Base-by-base conservation (phyloP, 2,888 invertebrate genomes). In the Cantharis flavilabris region DNA sequence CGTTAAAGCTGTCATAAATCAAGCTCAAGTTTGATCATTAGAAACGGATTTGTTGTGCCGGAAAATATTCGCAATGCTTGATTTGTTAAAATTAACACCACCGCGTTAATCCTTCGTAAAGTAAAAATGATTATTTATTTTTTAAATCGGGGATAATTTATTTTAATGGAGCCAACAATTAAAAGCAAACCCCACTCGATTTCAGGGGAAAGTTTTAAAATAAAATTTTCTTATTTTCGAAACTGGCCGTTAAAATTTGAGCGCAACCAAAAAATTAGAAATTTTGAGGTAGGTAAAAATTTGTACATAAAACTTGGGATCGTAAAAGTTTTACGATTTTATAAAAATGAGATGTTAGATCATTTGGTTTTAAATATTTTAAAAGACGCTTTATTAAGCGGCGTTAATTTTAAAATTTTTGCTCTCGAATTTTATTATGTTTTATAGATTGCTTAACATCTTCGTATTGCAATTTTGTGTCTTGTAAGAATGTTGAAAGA, bases 371-470 rank as follows among this genome's bases (percentile, higher is more conserved):
- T 49, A 49, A 49, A 49, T 49, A 49, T 49, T 49, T 49, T 49
- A 49, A 49, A n/a, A 49, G 49, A 49, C 49, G 49, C 49, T 49
- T 49, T 49, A 49, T 49, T 49, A 49, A 49, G 49, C 49, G n/a
- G 49, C 49, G 49, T 49, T 49, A 49, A 49, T 49, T 49, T 49
- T 49, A 9, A 49, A 49, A 49, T 49, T 49, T 49, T n/a, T 49
- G 49, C 49, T n/a, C 49, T 49, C 9, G 49, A 49, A 49, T n/a
- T 49, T 49, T 49, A 49, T 49, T 49, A 49, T n/a, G 49, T n/a
- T 49, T 49, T n/a, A 49, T 67, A 67, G 26, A 67, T 67, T 67
- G 65, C 65, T 67, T 18, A 67, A 67, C 65, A 67, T 67, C 65
- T 23, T 67, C 65, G 11, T 67, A 67, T 67, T 67, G 26, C 65